Percentiles rank a stretch among this genome's conserved stretches.
Evolutionary conservation across 2,797 vertebrate genomes (phyloP).

Genomic region (Falco biarmicus): DNA sequence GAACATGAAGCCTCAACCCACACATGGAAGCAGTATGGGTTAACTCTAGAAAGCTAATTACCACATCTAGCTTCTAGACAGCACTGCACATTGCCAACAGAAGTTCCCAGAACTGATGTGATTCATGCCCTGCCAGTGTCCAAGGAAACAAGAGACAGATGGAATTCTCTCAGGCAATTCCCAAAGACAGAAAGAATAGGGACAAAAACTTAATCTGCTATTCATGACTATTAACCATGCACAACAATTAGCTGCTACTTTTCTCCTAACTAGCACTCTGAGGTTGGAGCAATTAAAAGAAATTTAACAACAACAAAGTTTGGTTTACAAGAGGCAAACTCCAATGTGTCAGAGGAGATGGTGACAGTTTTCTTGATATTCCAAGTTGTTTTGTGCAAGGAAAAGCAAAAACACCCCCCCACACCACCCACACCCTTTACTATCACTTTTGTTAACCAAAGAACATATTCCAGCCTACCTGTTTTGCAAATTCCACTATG

Average conservation of each 20-base stretch:
- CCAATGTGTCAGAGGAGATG: neutral
- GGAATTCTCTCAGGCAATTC: neutral
- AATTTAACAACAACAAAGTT: neutral
- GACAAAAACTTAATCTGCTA: neutral
- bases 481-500: conserved; percentile 95
- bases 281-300: neutral
- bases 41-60: neutral
- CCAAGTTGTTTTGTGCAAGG: neutral
- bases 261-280: neutral
- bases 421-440: neutral
- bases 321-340: neutral
- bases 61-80: neutral
- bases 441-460: neutral
- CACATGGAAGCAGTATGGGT: neutral
- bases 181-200: neutral
- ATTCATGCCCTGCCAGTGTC: neutral
- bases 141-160: neutral
- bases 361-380: neutral
- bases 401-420: neutral
- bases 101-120: neutral
- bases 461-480: conserved; percentile 78
- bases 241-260: neutral
- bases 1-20: neutral
- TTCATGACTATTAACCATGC: neutral
- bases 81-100: neutral